These are phyloP conservation scores for Onychostruthus taczanowskii DNA, from an alignment of 2,113 vertebrate genomes.

Conservation along the genomic window DNA sequence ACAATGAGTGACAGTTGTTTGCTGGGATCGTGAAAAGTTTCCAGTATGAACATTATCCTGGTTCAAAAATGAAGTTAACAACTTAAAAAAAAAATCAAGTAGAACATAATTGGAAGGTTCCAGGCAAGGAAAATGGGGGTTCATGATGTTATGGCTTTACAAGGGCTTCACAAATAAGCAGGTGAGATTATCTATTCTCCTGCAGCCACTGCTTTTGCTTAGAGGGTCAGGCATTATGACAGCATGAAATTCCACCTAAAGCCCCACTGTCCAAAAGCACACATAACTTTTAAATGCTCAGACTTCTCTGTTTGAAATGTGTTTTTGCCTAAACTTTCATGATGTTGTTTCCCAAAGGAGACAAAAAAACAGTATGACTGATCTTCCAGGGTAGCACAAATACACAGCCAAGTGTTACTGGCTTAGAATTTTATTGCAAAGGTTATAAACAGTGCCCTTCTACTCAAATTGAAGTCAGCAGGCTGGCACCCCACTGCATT, in stretches of 20 bases:
- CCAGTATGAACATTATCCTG: background rate
- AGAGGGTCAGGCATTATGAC: background rate
- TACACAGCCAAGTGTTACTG: background rate
- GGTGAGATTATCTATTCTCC: background rate
- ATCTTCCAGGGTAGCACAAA: background rate
- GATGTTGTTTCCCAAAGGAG: background rate
- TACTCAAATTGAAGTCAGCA: background rate
- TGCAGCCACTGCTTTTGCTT: background rate
- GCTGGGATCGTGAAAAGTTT: background rate
- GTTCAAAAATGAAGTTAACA: background rate
- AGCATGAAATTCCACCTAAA: background rate
- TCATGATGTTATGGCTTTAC: background rate
- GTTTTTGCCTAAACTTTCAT: background rate
- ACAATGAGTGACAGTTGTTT: background rate
- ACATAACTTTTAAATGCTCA: background rate
- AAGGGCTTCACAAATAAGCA: background rate
- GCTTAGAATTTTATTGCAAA: background rate
- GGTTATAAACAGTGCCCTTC: background rate
- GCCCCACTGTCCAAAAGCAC: background rate
- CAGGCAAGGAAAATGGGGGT: background rate
- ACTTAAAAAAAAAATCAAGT: background rate
- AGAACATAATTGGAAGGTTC: background rate
- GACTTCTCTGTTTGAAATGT: background rate
- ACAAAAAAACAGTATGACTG: background rate
- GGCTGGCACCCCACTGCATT: fast-evolving